Evolutionary conservation across 1,140 invertebrate species (phyloP).

Genomic region (Eriocheir sinensis): DNA sequence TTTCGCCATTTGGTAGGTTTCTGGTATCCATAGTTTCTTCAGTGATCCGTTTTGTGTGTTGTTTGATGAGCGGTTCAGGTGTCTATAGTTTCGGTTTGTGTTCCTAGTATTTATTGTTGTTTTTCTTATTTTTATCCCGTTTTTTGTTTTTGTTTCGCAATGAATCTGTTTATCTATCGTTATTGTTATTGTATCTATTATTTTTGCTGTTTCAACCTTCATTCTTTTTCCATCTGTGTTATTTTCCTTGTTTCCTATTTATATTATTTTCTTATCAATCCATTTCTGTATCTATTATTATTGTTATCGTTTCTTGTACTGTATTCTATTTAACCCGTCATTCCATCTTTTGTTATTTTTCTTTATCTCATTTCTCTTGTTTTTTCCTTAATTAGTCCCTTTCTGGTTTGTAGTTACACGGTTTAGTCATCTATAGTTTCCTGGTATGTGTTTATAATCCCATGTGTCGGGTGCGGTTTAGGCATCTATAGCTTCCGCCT

Average conservation of each 20-base stretch:
- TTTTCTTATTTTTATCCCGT: too few relatives aligned
- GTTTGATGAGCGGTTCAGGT: too few relatives aligned
- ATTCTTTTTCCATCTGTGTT: background rate
- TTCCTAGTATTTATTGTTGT: too few relatives aligned
- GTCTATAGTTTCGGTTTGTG: too few relatives aligned
- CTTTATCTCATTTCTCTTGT: background rate
- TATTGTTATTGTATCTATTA: too few relatives aligned
- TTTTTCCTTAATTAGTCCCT: background rate
- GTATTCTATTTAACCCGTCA: too few relatives aligned
- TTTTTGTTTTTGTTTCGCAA: too few relatives aligned
- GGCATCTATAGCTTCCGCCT: background rate
- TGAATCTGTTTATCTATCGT: too few relatives aligned
- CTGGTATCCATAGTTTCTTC: too few relatives aligned
- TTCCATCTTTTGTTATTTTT: too few relatives aligned
- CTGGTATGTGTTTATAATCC: background rate
- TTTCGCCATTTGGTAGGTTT: too few relatives aligned
- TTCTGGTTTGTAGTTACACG: background rate
- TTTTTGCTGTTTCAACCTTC: background rate
- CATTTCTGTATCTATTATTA: background rate
- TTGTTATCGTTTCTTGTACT: slow-evolving; percentile 6
- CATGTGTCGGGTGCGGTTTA: background rate
- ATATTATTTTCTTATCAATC: background rate
- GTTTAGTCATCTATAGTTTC: background rate
- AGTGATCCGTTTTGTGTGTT: too few relatives aligned
- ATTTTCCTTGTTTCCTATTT: background rate